These are phyloP conservation scores for Eugnorisma glareosa DNA, from an alignment of 2,888 invertebrate species.

Conservation along the genomic window DNA sequence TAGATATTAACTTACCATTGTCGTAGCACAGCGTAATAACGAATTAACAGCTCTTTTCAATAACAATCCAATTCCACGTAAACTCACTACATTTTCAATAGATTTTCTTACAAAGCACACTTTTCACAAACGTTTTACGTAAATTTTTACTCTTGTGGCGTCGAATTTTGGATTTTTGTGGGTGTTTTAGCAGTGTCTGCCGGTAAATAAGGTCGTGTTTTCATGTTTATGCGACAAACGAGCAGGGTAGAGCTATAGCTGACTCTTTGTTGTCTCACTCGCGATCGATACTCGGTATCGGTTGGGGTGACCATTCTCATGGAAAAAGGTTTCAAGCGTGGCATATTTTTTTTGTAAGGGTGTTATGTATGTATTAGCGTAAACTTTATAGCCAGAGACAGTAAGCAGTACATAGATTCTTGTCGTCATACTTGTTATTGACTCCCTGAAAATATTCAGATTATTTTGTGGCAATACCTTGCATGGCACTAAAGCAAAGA, in stretches of 20 bases:
- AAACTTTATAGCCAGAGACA: not conserved
- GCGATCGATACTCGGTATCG: constrained; percentile 83
- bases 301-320: constrained; percentile 82
- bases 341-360: not conserved
- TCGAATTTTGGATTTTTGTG: constrained; percentile 61
- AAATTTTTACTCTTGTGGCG: constrained; percentile 47
- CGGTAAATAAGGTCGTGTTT: constrained; percentile 83
- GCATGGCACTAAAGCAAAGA: not conserved
- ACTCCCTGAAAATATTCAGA: not conserved
- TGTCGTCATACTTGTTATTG: not conserved
- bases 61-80: constrained; percentile 16
- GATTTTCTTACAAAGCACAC: constrained; percentile 9
- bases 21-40: constrained; percentile 39
- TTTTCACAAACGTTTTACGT: constrained; percentile 3
- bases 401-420: not conserved
- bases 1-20: constrained; percentile 71
- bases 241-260: constrained; percentile 79
- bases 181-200: constrained; percentile 68
- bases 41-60: constrained; percentile 35
- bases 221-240: constrained; percentile 88
- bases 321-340: constrained; percentile 25
- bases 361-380: not conserved
- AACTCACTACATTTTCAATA: constrained; percentile 59
- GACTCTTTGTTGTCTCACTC: constrained; percentile 79
- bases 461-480: constrained; percentile 10